These are phyloP conservation scores for Megalopta genalis DNA, from an alignment of 1,140 invertebrate species.

Conservation along the genomic window DNA sequence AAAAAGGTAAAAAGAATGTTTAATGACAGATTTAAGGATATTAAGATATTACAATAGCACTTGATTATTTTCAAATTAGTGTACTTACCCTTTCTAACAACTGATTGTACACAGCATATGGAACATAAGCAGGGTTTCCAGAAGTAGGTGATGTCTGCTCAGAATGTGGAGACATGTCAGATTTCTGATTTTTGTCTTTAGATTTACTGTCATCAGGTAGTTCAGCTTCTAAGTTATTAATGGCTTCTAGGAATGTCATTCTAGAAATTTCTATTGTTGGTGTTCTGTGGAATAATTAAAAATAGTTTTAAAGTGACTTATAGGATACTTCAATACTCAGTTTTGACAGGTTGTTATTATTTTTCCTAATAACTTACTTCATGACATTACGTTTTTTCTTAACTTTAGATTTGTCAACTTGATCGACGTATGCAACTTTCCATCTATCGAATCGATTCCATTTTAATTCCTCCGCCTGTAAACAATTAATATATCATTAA, in stretches of 20 bases:
- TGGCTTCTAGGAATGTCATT: slow-evolving; percentile 51
- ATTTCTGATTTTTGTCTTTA: slow-evolving; percentile 68
- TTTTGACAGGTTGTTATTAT: too few species aligned
- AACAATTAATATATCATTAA: slow-evolving; percentile 12
- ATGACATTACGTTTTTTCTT: slow-evolving; percentile 67
- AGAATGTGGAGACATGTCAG: slow-evolving; percentile 41
- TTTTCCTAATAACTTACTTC: slow-evolving; percentile 1
- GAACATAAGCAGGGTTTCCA: slow-evolving; percentile 71
- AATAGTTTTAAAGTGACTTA: neutral
- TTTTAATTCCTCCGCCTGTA: slow-evolving; percentile 76
- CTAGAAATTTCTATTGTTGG: slow-evolving; percentile 8
- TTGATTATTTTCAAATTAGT: neutral
- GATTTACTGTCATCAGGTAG: slow-evolving; percentile 66
- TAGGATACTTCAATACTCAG: too few species aligned
- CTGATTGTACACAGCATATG: slow-evolving; percentile 76
- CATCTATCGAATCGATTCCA: slow-evolving; percentile 76
- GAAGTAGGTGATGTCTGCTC: slow-evolving; percentile 58
- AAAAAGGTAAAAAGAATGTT: neutral
- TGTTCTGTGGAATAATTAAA: slow-evolving; percentile 18
- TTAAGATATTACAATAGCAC: neutral
- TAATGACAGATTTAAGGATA: neutral
- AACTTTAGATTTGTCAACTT: slow-evolving; percentile 68
- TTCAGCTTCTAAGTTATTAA: slow-evolving; percentile 56
- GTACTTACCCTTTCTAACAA: slow-evolving; percentile 75
- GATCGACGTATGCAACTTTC: slow-evolving; percentile 66